phyloP scores from a whole-genome alignment of 2,113 vertebrate species.

The Gallinago jamesoni region DNA sequence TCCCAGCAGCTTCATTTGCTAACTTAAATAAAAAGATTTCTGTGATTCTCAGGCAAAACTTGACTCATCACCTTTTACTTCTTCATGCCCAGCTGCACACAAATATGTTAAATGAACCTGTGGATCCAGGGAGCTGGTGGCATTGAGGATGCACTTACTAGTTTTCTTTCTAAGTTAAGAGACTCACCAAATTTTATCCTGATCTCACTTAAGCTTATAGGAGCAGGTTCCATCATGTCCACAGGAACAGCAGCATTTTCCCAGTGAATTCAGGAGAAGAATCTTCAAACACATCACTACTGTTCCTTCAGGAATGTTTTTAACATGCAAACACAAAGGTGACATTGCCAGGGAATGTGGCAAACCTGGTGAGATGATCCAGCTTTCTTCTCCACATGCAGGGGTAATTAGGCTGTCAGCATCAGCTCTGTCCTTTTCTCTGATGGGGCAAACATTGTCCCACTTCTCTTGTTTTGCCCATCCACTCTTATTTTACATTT shows the following conservation, averaged over 20 bases:
- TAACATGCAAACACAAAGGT: not conserved
- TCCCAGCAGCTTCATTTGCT: not conserved
- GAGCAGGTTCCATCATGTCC: not conserved
- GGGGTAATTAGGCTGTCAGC: not conserved
- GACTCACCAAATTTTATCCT: not conserved
- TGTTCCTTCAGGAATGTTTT: not conserved
- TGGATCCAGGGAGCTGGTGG: not conserved
- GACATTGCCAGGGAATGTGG: not conserved
- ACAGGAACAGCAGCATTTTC: not conserved
- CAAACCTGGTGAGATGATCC: not conserved
- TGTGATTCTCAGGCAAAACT: not conserved
- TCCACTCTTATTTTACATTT: not conserved
- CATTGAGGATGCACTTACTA: not conserved
- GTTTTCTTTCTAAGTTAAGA: not conserved
- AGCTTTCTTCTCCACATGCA: not conserved
- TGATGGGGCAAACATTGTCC: not conserved
- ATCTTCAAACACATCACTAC: not conserved
- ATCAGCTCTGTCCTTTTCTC: not conserved
- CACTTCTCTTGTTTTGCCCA: not conserved
- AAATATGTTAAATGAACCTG: accelerated
- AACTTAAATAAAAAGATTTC: not conserved
- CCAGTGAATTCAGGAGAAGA: not conserved
- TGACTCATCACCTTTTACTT: not conserved
- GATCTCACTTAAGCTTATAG: not conserved
- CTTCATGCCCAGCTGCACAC: not conserved